Evolutionary conservation across 2,888 invertebrate genomes (phyloP), one percentile per base, ranked within the genome.

Genomic region (Plusia festucae): DNA sequence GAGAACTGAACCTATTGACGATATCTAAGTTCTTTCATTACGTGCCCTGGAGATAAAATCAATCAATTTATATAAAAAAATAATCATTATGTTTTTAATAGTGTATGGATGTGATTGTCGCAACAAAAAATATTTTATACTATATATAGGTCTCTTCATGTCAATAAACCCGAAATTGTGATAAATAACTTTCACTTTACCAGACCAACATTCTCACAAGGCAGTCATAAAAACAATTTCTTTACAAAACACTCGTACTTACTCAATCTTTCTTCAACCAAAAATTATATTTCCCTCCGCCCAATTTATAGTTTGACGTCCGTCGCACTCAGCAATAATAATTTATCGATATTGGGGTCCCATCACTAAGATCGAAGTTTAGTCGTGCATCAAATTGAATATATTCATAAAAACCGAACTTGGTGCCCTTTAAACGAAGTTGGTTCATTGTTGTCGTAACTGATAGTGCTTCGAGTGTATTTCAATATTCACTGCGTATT

Each of bases 381-480:
- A 85, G 83, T 85, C 86, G 84, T 85, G 88, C 87, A 86, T 88
- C 83, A 88, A 88, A 88, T 88, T 88, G 87, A 87, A 86, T 86
- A 86, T 85, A 86, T 87, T 85, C 86, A 87, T 87, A 87, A 88
- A 86, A 87, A 80, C 73, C 55, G 68, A 65, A 69, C 70, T 78
- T 76, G 78, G 81, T 78, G 72, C 70, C 63, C 64, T 81, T 82
- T 83, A 73, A 79, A 52, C 61, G 30, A 82, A 85, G 69, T 84
- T 83, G 65, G 79, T 79, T 83, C 83, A 82, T 82, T 83, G 84
- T 82, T 82, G 82, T 78, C 70, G 73, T 67, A 58, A 64, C 77
- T 60, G 82, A 86, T 86, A 85, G 81, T 81, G 60, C 67, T 66
- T 60, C n/a, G 53, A 77, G 73, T 66, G 59, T 70, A 65, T 62